Base-by-base conservation (phyloP, 53 echinoderm and acorn worm species). In the Zoroaster sp. region DNA sequence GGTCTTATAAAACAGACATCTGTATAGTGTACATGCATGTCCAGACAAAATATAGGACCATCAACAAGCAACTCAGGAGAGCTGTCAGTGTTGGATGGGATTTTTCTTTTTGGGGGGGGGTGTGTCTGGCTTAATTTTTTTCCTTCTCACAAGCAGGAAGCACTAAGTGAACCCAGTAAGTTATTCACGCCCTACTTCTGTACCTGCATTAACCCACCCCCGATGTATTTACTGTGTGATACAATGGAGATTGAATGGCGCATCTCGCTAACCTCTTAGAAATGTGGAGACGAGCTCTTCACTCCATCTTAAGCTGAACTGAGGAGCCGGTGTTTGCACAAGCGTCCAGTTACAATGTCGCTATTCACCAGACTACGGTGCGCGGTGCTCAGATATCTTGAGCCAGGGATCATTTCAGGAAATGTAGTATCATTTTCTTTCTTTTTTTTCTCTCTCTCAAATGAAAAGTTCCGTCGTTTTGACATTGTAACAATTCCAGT, bases 321-420 rank as follows among this genome's bases (percentile, higher is more conserved):
- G 18, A 82, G 44, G 32, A 42, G 67, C 82, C 66, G 1, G 40
- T 82, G 82, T 82, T 82, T 66, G 66, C 82, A 67, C 82, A 82
- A 82, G 82, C 82, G 34, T 40, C 35, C 37, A 47, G 69, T 41
- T 67, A 66, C 68, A 82, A 66, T 82, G 42, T 82, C 82, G 34
- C 67, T 34, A n/a, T 78, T 45, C 77, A 76, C 40, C 49, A 12
- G 28, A 46, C 77, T 33, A 18, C 35, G 25, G 5, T 71, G 38
- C 6, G 74, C 39, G 36, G 37, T 17, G 78, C 63, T 59, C 63
- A 28, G 3, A 59, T 59, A 15, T 59, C 28, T 8, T n/a, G n/a
- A n/a, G n/a, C n/a, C n/a, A 28, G 63, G 63, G 21, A 59, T 59
- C 63, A 59, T 59, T 59, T 59, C 63, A 59, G 63, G 63, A 59